phyloP scores from a whole-genome alignment of 2,113 vertebrate species.

The Brienomyrus longianalis region DNA sequence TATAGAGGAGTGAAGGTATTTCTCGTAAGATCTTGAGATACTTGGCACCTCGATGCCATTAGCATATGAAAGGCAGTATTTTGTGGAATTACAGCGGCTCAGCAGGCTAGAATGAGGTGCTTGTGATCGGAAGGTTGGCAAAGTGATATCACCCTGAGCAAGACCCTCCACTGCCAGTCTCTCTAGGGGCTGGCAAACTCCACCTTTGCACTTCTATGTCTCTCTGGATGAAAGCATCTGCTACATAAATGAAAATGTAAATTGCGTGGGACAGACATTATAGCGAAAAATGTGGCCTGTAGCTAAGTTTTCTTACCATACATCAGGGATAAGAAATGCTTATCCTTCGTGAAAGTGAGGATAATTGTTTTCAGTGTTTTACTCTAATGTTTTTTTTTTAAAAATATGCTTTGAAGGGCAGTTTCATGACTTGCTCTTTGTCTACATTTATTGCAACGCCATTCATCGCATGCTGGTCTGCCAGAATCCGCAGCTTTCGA shows the following conservation, averaged over 20 bases:
- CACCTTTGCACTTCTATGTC: background rate
- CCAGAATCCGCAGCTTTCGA: constrained; percentile 27
- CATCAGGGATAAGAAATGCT: background rate
- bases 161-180: background rate
- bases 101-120: background rate
- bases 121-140: background rate
- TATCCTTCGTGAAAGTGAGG: background rate
- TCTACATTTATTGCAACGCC: constrained; percentile 23
- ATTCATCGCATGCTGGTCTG: constrained; percentile 28
- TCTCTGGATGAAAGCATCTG: background rate
- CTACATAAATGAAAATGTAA: background rate
- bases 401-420: background rate
- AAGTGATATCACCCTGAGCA: background rate
- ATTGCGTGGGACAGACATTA: background rate
- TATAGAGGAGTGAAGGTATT: background rate
- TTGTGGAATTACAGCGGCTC: background rate
- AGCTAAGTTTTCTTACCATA: background rate
- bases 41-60: background rate
- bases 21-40: background rate
- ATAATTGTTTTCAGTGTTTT: background rate
- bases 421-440: background rate
- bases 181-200: background rate
- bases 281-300: background rate
- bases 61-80: background rate
- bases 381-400: background rate